Conservation (phyloP, 2,888 invertebrate genomes). For the Andrena haemorrhoa region DNA sequence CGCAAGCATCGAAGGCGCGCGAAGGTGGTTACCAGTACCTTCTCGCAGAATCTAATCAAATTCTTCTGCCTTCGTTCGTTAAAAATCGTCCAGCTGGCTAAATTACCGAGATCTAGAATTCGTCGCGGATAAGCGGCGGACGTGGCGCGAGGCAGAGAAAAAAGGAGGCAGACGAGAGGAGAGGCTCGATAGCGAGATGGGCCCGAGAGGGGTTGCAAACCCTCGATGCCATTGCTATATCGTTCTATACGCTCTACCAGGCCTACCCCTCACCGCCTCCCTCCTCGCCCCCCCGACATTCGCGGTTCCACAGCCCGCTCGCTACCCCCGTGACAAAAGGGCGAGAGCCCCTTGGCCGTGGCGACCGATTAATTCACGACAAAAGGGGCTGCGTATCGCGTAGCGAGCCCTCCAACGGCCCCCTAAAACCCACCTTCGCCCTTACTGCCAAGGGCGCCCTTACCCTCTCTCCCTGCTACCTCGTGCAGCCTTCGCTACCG, state of each 20-base stretch:
- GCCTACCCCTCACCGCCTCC: background rate
- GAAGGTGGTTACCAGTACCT: background rate
- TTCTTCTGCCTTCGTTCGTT: background rate
- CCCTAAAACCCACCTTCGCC: slow-evolving; percentile 68
- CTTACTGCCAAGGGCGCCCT: slow-evolving; percentile 50
- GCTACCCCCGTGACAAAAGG: slow-evolving; percentile 49
- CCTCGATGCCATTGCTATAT: slow-evolving; percentile 31
- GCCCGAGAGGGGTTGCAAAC: slow-evolving; percentile 25
- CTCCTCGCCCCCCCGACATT: slow-evolving; percentile 3
- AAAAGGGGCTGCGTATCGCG: slow-evolving; percentile 70
- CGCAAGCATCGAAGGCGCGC: background rate
- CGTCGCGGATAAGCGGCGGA: slow-evolving; percentile 1
- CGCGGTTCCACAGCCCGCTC: slow-evolving; percentile 21
- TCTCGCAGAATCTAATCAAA: background rate
- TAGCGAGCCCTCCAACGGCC: slow-evolving; percentile 72
- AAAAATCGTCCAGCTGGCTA: background rate
- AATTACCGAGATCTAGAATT: background rate
- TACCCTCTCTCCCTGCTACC: slow-evolving; percentile 20
- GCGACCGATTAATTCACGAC: slow-evolving; percentile 76
- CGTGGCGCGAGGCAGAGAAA: slow-evolving; percentile 2
- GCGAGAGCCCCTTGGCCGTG: slow-evolving; percentile 55
- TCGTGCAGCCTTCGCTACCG: slow-evolving; percentile 45
- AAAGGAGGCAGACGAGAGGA: slow-evolving; percentile 22
- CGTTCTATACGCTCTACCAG: background rate
- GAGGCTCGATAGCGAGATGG: slow-evolving; percentile 41